Evolutionary conservation across 2,888 invertebrate genomes (phyloP).

Genomic region (Acanthosepion pharaonis): DNA sequence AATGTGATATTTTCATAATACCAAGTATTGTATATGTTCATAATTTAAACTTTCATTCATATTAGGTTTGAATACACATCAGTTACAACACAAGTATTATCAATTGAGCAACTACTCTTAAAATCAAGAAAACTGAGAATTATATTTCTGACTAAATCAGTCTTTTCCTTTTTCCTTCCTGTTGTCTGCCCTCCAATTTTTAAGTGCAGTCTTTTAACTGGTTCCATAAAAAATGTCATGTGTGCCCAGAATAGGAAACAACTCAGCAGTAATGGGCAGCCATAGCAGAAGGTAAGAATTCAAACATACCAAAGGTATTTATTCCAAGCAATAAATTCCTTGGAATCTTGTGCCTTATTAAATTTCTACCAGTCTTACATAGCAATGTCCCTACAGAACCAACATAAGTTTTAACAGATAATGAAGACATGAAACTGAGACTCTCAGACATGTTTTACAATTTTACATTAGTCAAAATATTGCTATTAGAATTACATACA

Average conservation of each 20-base stretch:
- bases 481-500: background rate
- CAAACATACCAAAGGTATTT: slow-evolving; percentile 23
- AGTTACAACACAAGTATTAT: background rate
- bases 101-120: background rate
- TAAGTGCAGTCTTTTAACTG: slow-evolving; percentile 16
- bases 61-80: background rate
- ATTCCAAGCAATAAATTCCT: slow-evolving; percentile 14
- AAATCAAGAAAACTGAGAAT: background rate
- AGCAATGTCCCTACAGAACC: background rate
- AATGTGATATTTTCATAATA: too few relatives aligned
- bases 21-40: background rate
- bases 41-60: background rate
- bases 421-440: background rate
- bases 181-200: background rate
- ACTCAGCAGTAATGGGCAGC: slow-evolving; percentile 17
- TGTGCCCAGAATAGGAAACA: slow-evolving; percentile 33
- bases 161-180: background rate
- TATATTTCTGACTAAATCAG: background rate
- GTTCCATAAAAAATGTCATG: slow-evolving; percentile 33
- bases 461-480: background rate
- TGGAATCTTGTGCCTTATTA: slow-evolving; percentile 33
- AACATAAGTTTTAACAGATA: background rate
- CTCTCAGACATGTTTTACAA: background rate
- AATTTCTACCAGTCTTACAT: slow-evolving; percentile 11
- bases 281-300: slow-evolving; percentile 20